These are phyloP conservation scores for Danionella dracula DNA, from an alignment of 2,797 vertebrate genomes.

Conservation along the genomic window DNA sequence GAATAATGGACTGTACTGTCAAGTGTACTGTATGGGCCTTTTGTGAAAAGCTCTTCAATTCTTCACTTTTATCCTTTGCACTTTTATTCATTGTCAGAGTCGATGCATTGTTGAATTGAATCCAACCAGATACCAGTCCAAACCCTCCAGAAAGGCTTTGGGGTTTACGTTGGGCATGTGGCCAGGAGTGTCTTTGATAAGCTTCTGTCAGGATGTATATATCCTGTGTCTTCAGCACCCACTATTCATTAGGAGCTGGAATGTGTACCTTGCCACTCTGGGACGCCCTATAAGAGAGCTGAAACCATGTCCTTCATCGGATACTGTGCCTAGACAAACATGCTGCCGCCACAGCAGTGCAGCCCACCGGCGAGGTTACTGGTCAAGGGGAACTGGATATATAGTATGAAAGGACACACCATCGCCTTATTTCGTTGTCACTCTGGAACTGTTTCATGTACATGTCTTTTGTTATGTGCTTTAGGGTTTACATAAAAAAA, in stretches of 20 bases:
- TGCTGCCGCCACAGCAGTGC: constrained; percentile 3
- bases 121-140: constrained; percentile 31
- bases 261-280: constrained; percentile 41
- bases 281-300: constrained; percentile 2
- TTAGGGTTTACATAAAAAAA: constrained; percentile 40
- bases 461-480: background rate
- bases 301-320: constrained; percentile 30
- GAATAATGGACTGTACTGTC: background rate
- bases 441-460: background rate
- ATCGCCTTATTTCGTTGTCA: background rate
- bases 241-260: constrained; percentile 43
- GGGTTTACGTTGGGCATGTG: constrained; percentile 22
- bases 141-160: constrained; percentile 10
- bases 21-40: background rate
- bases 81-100: constrained; percentile 19
- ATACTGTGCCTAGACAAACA: constrained; percentile 35
- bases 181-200: constrained; percentile 34
- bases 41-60: constrained; percentile 10
- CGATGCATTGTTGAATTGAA: constrained; percentile 36
- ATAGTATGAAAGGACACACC: background rate
- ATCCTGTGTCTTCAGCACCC: constrained; percentile 35
- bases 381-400: constrained; percentile 5
- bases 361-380: constrained; percentile 11
- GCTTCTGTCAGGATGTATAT: constrained; percentile 26
- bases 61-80: background rate